Evolutionary conservation across 2,797 vertebrate species (phyloP).

Genomic region (Chelmon rostratus): DNA sequence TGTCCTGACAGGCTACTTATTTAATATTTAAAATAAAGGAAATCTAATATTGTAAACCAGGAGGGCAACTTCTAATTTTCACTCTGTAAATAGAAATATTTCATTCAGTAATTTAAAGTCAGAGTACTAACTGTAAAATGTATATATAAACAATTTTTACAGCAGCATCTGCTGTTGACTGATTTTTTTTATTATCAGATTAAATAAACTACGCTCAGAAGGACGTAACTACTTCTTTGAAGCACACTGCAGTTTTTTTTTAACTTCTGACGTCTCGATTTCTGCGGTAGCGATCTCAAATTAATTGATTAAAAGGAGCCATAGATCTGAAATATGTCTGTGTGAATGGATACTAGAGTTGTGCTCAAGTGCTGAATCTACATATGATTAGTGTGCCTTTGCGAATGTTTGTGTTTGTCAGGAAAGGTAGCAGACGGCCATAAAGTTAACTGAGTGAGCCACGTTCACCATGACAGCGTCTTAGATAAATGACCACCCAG

Average conservation of each 20-base stretch:
- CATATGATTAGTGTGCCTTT: conserved; percentile 32
- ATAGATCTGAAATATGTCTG: conserved; percentile 23
- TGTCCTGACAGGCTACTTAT: background rate
- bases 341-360: conserved; percentile 42
- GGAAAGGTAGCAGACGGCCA: conserved; percentile 27
- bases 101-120: conserved; percentile 5
- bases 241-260: background rate
- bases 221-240: background rate
- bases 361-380: conserved; percentile 50
- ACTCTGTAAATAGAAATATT: conserved; percentile 15
- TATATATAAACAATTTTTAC: too few relatives aligned
- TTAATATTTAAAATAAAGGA: conserved; percentile 33
- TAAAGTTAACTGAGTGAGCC: background rate
- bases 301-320: conserved; percentile 1
- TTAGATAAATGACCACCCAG: conserved; percentile 11
- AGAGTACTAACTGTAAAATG: conserved; percentile 3
- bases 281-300: conserved; percentile 31
- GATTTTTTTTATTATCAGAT: conserved; percentile 5
- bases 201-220: conserved; percentile 22
- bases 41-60: conserved; percentile 2
- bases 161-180: conserved; percentile 9
- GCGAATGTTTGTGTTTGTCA: conserved; percentile 18
- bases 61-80: conserved; percentile 7
- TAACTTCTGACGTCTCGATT: background rate
- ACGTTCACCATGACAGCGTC: background rate